Conservation (phyloP, 2,113 vertebrate species). For the Theropithecus gelada region DNA sequence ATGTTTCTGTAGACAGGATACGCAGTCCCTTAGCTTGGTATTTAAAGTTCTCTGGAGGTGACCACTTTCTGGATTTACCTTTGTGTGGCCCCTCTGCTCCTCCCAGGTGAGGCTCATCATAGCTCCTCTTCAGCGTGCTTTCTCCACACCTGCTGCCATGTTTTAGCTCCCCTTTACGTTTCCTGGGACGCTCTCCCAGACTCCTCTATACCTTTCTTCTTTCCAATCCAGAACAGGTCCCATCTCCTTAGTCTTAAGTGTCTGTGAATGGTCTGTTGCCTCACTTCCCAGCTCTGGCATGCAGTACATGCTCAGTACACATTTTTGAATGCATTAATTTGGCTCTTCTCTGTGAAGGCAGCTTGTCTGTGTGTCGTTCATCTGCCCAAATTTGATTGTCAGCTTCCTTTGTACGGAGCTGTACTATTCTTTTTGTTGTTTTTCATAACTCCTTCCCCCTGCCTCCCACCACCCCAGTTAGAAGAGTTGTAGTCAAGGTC, state of each 20-base stretch:
- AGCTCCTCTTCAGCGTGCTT: fast-evolving
- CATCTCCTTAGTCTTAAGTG: neutral
- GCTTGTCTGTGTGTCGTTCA: neutral
- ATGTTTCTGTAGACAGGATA: neutral
- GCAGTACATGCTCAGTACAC: neutral
- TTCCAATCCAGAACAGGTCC: neutral
- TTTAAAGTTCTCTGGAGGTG: neutral
- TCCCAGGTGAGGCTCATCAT: neutral
- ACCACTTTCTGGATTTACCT: neutral
- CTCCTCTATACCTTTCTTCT: neutral
- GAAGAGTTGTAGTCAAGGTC: neutral
- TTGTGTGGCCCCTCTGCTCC: neutral
- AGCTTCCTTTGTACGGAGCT: neutral
- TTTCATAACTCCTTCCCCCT: neutral
- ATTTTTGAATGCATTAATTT: neutral
- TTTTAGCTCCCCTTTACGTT: neutral
- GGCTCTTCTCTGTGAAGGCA: neutral
- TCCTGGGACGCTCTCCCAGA: neutral
- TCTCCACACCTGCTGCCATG: neutral
- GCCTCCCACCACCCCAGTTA: fast-evolving
- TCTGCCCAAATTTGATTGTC: neutral
- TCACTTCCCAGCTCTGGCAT: neutral
- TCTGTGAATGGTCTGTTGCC: neutral
- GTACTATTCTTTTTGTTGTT: neutral
- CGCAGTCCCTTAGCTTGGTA: neutral